phyloP scores from a whole-genome alignment of 2,797 vertebrate species.

The Melanotaenia parkinsoni region DNA sequence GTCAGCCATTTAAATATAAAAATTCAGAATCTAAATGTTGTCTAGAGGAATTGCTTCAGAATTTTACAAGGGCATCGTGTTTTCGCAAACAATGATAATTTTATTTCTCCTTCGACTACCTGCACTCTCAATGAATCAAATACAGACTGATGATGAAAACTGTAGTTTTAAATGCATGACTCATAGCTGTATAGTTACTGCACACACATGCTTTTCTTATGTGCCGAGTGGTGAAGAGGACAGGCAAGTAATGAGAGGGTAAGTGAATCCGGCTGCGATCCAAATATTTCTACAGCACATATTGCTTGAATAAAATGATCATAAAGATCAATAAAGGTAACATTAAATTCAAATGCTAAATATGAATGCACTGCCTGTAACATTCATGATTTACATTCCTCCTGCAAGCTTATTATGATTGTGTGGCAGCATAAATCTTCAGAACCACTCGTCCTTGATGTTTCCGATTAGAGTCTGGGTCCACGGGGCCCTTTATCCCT shows the following conservation, averaged over 20 bases:
- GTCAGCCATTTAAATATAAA: neutral
- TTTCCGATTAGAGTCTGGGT: constrained; percentile 42
- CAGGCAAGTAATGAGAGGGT: constrained; percentile 31
- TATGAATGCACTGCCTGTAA: constrained; percentile 15
- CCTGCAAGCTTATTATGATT: constrained; percentile 18
- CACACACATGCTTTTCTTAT: constrained; percentile 57
- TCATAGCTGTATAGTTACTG: constrained; percentile 52
- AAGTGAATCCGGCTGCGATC: constrained; percentile 41
- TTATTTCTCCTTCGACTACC: neutral
- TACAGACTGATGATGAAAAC: constrained; percentile 15
- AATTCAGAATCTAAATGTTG: neutral
- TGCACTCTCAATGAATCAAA: constrained; percentile 32
- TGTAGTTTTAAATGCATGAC: constrained; percentile 41
- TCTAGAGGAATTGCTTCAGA: neutral
- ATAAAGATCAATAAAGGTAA: constrained; percentile 44
- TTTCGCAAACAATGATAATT: neutral
- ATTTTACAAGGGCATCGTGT: neutral
- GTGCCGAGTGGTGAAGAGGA: constrained; percentile 23
- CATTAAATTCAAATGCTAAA: constrained; percentile 18
- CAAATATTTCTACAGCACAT: constrained; percentile 31
- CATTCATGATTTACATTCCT: constrained; percentile 37
- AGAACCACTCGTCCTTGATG: constrained; percentile 47
- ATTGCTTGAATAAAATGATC: constrained; percentile 31
- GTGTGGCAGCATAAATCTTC: constrained; percentile 48
- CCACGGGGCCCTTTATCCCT: constrained; percentile 35